Evolutionary conservation across 64 coral and sea anemone species (phyloP), one percentile per base, ranked within the genome.

Genomic region (Actinia equina): DNA sequence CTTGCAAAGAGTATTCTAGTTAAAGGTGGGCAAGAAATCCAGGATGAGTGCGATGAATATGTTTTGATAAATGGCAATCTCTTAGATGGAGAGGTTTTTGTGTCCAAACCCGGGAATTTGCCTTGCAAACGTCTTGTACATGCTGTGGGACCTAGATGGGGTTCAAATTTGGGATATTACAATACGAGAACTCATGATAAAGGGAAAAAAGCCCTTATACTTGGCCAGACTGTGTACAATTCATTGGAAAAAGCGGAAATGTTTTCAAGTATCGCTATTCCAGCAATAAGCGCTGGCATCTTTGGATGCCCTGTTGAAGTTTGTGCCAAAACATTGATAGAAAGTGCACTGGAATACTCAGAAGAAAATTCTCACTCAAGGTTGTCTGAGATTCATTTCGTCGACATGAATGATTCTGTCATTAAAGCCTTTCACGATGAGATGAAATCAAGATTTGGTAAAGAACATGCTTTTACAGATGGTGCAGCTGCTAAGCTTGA

Each of bases 321-420:
- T 3, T 94, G 86, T 23, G 95, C 92, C 19, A 44, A 89, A 26
- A 81, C 84, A 6, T 78, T 92, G 37, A 18, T 98, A 17, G 58
- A 82, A 53, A 81, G 89, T 16, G 81, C 88, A 0, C 64, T 88
- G 18, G 86, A 89, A 51, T 94, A 89, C 78, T 91, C 83, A 4
- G 51, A 86, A 52, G 17, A 91, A 26, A 89, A 98, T 17, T 55
- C 44, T 8, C 0, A 16, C 3, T 83, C 86, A 27, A 30, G 19
- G 27, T 49, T 98, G 17, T 83, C 83, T 77, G 89, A 98, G 17
- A 91, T 98, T 80, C 92, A 92, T 56, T 86, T 98, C n/a, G 90
- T 91, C 44, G 87, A 98, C 49, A 93, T 62, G 23, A 83, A 98
- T 64, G 74, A 88, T 5, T 4, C 43, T 58, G 91, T 79, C 5